A percentile compares a stretch with the other conserved stretches of the same genome.
Conservation (phyloP, 2,888 invertebrate species). For the Drosophila rubida region DNA sequence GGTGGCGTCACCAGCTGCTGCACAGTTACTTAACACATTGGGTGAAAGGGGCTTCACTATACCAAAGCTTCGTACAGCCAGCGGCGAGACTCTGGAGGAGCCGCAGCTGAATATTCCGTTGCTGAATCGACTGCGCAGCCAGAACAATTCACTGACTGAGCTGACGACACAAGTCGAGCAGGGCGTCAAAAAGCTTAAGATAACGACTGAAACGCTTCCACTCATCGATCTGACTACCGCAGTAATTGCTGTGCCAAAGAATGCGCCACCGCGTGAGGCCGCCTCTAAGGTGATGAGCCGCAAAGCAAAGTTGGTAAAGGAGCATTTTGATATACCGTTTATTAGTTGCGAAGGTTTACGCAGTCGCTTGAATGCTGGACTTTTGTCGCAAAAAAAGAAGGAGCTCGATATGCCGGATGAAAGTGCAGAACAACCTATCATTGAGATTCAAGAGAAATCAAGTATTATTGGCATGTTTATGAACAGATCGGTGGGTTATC, state of each 20-base stretch:
- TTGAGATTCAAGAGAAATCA: conserved; percentile 9
- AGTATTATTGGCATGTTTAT: conserved; percentile 56
- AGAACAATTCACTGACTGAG: conserved; percentile 27
- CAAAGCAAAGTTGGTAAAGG: neutral
- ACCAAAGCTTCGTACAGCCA: conserved; percentile 52
- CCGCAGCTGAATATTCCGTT: conserved; percentile 55
- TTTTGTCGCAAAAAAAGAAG: conserved; percentile 6
- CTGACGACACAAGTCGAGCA: conserved; percentile 31
- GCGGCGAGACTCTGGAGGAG: conserved; percentile 17
- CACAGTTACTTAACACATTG: conserved; percentile 1
- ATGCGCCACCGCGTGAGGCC: conserved; percentile 53
- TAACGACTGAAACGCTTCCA: conserved; percentile 16
- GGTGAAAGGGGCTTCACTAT: conserved; percentile 52
- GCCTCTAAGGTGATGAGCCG: conserved; percentile 43
- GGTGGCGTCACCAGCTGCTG: neutral
- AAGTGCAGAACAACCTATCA: neutral
- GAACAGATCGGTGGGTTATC: conserved; percentile 51
- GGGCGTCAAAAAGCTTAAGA: conserved; percentile 29
- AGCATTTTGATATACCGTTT: conserved; percentile 64
- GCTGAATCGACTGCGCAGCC: conserved; percentile 42
- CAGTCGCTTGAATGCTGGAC: neutral
- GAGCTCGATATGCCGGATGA: neutral
- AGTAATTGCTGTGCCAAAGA: conserved; percentile 55
- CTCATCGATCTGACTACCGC: conserved; percentile 79
- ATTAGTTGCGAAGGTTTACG: conserved; percentile 54